Base-by-base conservation (phyloP, 2,113 vertebrate genomes). In the Pygoscelis antarcticus region DNA sequence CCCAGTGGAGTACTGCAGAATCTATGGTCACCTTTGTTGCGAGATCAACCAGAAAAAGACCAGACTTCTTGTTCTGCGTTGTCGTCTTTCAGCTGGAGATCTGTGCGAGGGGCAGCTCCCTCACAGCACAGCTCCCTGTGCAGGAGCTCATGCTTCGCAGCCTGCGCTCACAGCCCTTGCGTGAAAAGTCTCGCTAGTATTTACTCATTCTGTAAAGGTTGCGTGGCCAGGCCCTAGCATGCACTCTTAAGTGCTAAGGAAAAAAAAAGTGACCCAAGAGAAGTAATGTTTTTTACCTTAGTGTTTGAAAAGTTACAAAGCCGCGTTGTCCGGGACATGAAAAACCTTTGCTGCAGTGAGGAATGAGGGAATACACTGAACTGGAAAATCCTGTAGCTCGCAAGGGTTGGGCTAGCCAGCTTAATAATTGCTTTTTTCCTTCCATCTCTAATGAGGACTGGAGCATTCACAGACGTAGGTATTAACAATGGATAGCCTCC, bases 341-440 rank as follows among this genome's bases (percentile, higher is more conserved):
- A 64, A 77, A 81, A 71, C 69, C 49, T 87, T 54, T 16, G 26
- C 51, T 81, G 51, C 2, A 25, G 62, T 10, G 38, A 83, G 57
- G 60, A 86, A 92, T 58, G 58, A 81, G 22, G 51, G 92, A 90
- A 81, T 90, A 97, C n/a, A 64, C 76, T 89, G 83, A 89, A 96
- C 92, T 93, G 92, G 92, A 97, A 97, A 96, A 95, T 93, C 94
- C 92, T 87, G 96, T 97, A 6, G 42, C 44, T 93, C 72, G 40
- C 55, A 52, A 42, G 72, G 83, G 90, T 4, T 95, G 92, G 88
- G 82, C 68, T 68, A 62, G 78, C 79, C 88, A 94, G 46, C n/a
- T n/a, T 74, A 57, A 1, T 85, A 77, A 94, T 55, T 94, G 72
- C n/a, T 68, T 93, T 95, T 94, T 95, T 87, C 92, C 86, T 92